A percentile compares a stretch with the other conserved stretches of the same genome.
These are phyloP conservation scores for Chesias legatella DNA, from an alignment of 2,888 invertebrate species.

Conservation along the genomic window DNA sequence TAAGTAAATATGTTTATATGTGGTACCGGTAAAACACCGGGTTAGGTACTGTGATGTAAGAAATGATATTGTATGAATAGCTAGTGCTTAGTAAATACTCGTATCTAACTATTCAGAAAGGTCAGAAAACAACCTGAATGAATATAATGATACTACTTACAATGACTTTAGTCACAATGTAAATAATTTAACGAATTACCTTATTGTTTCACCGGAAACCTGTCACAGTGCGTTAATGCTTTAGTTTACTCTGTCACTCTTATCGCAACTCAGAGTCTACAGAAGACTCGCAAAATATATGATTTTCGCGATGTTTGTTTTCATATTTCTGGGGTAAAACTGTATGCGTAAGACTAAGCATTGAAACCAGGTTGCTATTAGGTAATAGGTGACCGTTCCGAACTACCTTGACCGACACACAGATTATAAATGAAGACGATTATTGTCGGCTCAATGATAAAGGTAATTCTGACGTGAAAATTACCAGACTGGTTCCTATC, in stretches of 20 bases:
- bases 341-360: too few relatives aligned
- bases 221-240: slow-evolving; percentile 51
- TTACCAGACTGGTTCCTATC: slow-evolving; percentile 51
- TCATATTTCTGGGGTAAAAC: slow-evolving; percentile 3
- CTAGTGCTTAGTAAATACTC: slow-evolving; percentile 4
- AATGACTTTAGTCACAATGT: slow-evolving; percentile 41
- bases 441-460: slow-evolving; percentile 35
- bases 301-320: slow-evolving; percentile 8
- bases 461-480: slow-evolving; percentile 36
- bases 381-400: slow-evolving; percentile 20
- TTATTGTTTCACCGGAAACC: slow-evolving; percentile 41
- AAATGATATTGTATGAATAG: too few relatives aligned
- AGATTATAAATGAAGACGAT: slow-evolving; percentile 36
- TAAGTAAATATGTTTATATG: too few relatives aligned
- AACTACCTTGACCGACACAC: slow-evolving; percentile 40
- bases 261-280: slow-evolving; percentile 22
- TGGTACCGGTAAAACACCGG: too few relatives aligned
- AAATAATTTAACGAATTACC: slow-evolving; percentile 48
- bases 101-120: slow-evolving; percentile 9
- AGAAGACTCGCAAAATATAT: slow-evolving; percentile 18
- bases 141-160: slow-evolving; percentile 13
- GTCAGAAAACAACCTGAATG: slow-evolving; percentile 12
- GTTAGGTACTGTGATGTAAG: too few relatives aligned
- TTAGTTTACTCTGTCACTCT: slow-evolving; percentile 47
- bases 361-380: too few relatives aligned